A percentile compares a stretch with the other conserved stretches of the same genome.
These are phyloP conservation scores for Machimus rusticus DNA, from an alignment of 2,888 invertebrate genomes.

Conservation along the genomic window DNA sequence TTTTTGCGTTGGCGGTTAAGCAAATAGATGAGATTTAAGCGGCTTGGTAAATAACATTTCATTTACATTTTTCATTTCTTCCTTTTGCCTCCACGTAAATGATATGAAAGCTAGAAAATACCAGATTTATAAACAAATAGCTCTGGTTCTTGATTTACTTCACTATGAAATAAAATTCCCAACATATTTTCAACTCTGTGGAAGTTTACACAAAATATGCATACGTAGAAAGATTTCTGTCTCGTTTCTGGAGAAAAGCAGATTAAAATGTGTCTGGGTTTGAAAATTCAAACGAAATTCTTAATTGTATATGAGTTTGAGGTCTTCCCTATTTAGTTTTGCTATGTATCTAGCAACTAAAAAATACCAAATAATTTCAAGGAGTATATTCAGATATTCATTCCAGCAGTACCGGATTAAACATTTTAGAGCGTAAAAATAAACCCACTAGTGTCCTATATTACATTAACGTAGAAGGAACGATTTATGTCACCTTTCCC, in stretches of 20 bases:
- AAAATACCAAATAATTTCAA: not conserved
- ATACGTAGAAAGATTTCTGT: too few relatives aligned
- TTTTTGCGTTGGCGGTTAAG: not conserved
- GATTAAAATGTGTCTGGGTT: not conserved
- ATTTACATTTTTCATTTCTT: not conserved
- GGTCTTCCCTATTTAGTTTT: not conserved
- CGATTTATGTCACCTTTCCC: too few relatives aligned
- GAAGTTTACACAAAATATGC: not conserved
- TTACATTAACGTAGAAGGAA: too few relatives aligned
- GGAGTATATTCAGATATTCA: not conserved
- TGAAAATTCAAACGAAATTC: not conserved
- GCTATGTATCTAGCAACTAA: not conserved
- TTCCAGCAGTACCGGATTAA: too few relatives aligned
- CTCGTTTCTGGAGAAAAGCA: not conserved
- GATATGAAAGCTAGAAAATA: not conserved
- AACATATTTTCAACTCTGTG: not conserved
- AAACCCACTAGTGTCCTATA: too few relatives aligned
- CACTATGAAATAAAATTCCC: not conserved
- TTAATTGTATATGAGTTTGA: not conserved
- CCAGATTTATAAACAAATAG: not conserved
- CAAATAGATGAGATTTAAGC: not conserved
- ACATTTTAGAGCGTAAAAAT: too few relatives aligned
- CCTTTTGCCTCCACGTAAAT: not conserved
- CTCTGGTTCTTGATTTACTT: not conserved
- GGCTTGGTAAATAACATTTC: not conserved